Evolutionary conservation across 2,113 vertebrate species (phyloP).

Genomic region (Pelecanoides urinatrix): DNA sequence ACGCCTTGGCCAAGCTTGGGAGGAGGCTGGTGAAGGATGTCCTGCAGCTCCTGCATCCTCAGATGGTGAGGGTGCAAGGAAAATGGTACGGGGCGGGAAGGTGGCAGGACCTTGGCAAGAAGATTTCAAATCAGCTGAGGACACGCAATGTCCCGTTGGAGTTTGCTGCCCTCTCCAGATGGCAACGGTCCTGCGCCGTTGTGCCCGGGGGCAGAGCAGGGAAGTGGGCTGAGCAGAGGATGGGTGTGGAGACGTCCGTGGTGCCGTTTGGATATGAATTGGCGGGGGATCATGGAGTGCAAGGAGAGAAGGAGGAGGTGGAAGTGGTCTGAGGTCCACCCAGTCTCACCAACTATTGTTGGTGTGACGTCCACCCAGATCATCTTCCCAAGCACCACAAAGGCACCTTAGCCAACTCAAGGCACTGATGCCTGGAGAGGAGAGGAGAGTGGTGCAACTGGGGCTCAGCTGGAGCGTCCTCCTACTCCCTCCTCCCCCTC

Average conservation of each 20-base stretch:
- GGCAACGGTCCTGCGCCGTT: rapidly evolving
- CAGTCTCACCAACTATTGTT: background rate
- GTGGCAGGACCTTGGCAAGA: background rate
- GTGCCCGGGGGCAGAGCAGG: background rate
- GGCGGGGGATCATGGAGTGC: background rate
- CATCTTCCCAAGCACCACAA: background rate
- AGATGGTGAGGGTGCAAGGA: background rate
- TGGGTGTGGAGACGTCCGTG: background rate
- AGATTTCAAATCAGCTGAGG: background rate
- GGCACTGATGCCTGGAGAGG: background rate
- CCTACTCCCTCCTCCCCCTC: background rate
- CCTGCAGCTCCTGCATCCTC: background rate
- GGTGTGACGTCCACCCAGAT: background rate
- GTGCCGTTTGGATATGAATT: background rate
- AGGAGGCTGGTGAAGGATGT: background rate
- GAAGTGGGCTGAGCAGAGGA: background rate
- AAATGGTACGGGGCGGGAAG: background rate
- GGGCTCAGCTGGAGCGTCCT: background rate
- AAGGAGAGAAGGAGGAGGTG: background rate
- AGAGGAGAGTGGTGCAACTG: background rate
- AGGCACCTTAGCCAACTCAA: background rate
- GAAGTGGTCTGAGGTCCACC: background rate
- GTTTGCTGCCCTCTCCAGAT: background rate
- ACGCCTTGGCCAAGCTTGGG: background rate
- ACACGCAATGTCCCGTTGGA: rapidly evolving